Evolutionary conservation across 2,888 invertebrate species (phyloP).

Genomic region (Ecdyonurus torrentis): DNA sequence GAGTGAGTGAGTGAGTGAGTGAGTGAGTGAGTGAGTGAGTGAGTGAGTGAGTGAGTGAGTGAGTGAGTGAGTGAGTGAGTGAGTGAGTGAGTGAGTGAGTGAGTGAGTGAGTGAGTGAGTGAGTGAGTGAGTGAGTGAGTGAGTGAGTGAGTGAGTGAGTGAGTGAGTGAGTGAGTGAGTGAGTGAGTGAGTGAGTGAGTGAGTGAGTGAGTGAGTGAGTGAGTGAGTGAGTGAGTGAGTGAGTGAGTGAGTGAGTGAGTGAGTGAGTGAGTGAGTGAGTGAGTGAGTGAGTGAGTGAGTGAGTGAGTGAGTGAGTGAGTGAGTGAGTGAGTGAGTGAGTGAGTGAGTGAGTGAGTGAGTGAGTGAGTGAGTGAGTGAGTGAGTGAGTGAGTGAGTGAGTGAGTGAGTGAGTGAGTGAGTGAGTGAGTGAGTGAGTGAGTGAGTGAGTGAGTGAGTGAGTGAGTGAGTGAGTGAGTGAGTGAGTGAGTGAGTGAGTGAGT

Average conservation of each 20-base stretch:
- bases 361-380: constrained; percentile 4
- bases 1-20: too few species aligned
- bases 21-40: background rate
- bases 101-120: constrained; percentile 5
- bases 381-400: constrained; percentile 5
- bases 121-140: constrained; percentile 4
- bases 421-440: constrained; percentile 4
- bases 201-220: constrained; percentile 2
- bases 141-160: constrained; percentile 3
- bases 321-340: background rate
- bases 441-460: constrained; percentile 4
- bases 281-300: background rate
- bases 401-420: constrained; percentile 2
- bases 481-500: constrained; percentile 6
- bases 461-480: constrained; percentile 5
- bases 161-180: constrained; percentile 6
- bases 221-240: background rate
- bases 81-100: constrained; percentile 6
- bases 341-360: background rate
- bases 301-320: constrained; percentile 1
- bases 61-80: constrained; percentile 8
- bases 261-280: constrained; percentile 2
- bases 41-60: constrained; percentile 6
- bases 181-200: constrained; percentile 3
- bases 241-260: constrained; percentile 4